These are phyloP conservation scores for Poecilia gillii DNA, from an alignment of 2,797 vertebrate species.

Conservation along the genomic window DNA sequence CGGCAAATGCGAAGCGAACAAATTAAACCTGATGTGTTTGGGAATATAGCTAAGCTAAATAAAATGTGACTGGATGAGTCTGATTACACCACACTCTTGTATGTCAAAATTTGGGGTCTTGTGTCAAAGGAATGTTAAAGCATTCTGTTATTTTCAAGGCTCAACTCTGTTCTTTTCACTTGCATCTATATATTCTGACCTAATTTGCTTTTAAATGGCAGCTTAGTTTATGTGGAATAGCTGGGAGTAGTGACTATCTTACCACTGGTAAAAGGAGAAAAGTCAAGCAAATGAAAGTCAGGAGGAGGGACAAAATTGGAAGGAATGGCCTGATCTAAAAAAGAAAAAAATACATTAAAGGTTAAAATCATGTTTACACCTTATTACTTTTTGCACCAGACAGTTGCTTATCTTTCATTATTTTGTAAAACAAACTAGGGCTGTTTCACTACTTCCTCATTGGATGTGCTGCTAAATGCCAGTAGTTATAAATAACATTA, in stretches of 20 bases:
- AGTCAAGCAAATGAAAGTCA: background rate
- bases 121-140: background rate
- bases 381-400: background rate
- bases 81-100: background rate
- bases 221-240: background rate
- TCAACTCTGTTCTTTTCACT: constrained; percentile 34
- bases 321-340: background rate
- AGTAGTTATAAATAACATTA: background rate
- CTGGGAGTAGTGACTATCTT: background rate
- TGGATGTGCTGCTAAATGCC: background rate
- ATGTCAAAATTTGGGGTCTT: background rate
- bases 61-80: background rate
- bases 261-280: background rate
- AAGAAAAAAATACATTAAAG: background rate
- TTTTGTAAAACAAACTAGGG: background rate
- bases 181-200: constrained; percentile 13
- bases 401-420: background rate
- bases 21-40: background rate
- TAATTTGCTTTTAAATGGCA: constrained; percentile 58
- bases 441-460: background rate
- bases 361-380: background rate
- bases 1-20: background rate
- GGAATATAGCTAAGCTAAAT: background rate
- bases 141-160: background rate
- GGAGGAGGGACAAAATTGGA: background rate